Evolutionary conservation across 2,797 vertebrate genomes (phyloP).

Genomic region (Microctenopoma stevenorrisi): DNA sequence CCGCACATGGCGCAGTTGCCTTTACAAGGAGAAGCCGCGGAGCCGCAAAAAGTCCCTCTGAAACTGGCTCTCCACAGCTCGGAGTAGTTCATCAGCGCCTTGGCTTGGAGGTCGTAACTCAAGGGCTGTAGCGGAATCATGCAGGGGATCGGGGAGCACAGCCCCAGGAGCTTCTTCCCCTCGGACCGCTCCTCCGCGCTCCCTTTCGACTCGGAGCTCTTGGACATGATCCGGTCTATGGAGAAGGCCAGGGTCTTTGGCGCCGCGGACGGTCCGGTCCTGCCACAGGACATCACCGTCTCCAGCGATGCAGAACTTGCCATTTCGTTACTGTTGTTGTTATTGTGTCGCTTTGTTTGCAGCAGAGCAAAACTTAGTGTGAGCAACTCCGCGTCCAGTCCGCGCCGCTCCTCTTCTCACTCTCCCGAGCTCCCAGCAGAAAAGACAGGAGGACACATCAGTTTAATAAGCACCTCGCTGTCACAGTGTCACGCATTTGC

Average conservation of each 20-base stretch:
- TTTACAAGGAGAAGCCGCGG: slow-evolving; percentile 90
- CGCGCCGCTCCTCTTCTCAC: slow-evolving; percentile 79
- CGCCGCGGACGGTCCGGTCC: slow-evolving; percentile 85
- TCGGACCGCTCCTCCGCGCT: slow-evolving; percentile 83
- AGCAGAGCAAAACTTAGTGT: slow-evolving; percentile 78
- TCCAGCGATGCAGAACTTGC: slow-evolving; percentile 92
- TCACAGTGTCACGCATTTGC: slow-evolving; percentile 90
- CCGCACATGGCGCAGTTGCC: slow-evolving; percentile 90
- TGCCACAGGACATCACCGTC: slow-evolving; percentile 89
- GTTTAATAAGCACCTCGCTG: slow-evolving; percentile 93
- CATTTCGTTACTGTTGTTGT: slow-evolving; percentile 69
- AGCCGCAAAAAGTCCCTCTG: slow-evolving; percentile 86
- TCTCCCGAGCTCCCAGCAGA: slow-evolving; percentile 85
- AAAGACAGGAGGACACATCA: slow-evolving; percentile 90
- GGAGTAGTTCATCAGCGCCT: slow-evolving; percentile 94
- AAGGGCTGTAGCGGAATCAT: slow-evolving; percentile 94
- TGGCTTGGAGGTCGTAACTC: slow-evolving; percentile 92
- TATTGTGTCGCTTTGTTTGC: slow-evolving; percentile 29
- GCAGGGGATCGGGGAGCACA: slow-evolving; percentile 93
- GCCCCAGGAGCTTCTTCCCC: slow-evolving; percentile 87
- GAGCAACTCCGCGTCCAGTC: slow-evolving; percentile 76
- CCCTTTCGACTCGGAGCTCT: slow-evolving; percentile 87
- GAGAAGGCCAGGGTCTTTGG: slow-evolving; percentile 97
- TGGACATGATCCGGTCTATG: slow-evolving; percentile 99
- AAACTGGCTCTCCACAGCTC: slow-evolving; percentile 95